These are phyloP conservation scores for Bucorvus abyssinicus DNA, from an alignment of 2,797 vertebrate species.

Conservation along the genomic window DNA sequence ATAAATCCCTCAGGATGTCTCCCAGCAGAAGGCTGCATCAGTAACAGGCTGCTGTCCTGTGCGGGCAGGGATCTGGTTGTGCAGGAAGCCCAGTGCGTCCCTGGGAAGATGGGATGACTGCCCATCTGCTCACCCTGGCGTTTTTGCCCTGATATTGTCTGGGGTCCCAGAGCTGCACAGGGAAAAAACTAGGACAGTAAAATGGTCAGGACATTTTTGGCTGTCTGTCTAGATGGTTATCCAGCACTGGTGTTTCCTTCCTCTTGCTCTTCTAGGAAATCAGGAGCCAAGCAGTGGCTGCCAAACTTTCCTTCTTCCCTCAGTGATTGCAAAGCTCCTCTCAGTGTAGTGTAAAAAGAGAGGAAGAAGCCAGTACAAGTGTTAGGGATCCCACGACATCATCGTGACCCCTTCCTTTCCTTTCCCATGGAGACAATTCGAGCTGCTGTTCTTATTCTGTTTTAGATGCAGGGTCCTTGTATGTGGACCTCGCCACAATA, in stretches of 20 bases:
- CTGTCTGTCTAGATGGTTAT: neutral
- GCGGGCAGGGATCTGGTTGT: neutral
- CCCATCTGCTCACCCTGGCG: neutral
- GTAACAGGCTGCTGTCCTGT: accelerated
- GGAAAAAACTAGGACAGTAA: neutral
- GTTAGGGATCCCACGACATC: neutral
- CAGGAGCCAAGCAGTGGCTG: neutral
- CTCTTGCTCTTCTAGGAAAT: neutral
- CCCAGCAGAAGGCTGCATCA: neutral
- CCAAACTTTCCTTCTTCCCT: neutral
- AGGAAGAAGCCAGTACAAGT: neutral
- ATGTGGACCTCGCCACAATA: neutral
- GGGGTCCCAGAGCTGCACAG: neutral
- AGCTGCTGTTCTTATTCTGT: neutral
- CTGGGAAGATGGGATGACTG: neutral
- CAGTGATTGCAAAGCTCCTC: neutral
- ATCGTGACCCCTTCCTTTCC: neutral
- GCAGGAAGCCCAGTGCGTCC: neutral
- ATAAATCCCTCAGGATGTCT: neutral
- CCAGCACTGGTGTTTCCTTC: neutral
- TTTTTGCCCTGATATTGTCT: neutral
- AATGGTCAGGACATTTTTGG: neutral
- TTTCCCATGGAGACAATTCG: neutral
- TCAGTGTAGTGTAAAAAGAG: neutral
- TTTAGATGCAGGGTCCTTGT: neutral